Base-by-base conservation (phyloP, 2,888 invertebrate genomes). In the Pachliopta kotzebuea region DNA sequence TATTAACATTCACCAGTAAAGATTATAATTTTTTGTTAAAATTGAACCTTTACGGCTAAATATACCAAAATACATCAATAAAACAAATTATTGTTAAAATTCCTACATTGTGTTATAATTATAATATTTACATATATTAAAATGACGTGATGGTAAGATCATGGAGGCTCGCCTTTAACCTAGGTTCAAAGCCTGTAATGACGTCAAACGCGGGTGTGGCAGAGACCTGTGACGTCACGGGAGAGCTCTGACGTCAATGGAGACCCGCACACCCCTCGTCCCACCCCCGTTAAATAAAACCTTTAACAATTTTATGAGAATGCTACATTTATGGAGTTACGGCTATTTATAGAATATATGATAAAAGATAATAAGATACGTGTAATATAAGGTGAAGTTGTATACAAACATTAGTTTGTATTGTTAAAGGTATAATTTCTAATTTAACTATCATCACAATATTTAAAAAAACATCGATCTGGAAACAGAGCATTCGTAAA, bases 151-250 rank as follows among this genome's bases (percentile, higher is more conserved):
- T 55, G 55, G 42, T 50, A n/a, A 20, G 31, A 53, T 26, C 11
- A 45, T n/a, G 23, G 55, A 14, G 52, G n/a, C 54, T 42, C 21
- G 49, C 20, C 26, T 21, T n/a, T 37, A 49, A 18, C 49, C 60
- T 49, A 61, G 65, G 60, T 74, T 69, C 69, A 69, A 67, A 72
- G 72, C 72, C 72, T 70, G 69, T 70, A 72, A 83, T 90, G 89
- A 90, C 90, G 90, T 90, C 85, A 88, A 85, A 77, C 69, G 85
- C 85, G 90, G 90, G 90, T 88, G 90, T 90, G 90, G 90, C 88
- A 80, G 74, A 74, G 74, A 74, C 74, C 80, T 75, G 80, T 90
- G 90, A 90, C 90, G 90, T 90, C 90, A 91, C 87, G 73, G 86
- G 86, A 82, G 72, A 78, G 81, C 83, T 86, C 86, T 90, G 90